Evolutionary conservation across 1,140 invertebrate genomes (phyloP).

Genomic region (Leptestheria dahalacensis): DNA sequence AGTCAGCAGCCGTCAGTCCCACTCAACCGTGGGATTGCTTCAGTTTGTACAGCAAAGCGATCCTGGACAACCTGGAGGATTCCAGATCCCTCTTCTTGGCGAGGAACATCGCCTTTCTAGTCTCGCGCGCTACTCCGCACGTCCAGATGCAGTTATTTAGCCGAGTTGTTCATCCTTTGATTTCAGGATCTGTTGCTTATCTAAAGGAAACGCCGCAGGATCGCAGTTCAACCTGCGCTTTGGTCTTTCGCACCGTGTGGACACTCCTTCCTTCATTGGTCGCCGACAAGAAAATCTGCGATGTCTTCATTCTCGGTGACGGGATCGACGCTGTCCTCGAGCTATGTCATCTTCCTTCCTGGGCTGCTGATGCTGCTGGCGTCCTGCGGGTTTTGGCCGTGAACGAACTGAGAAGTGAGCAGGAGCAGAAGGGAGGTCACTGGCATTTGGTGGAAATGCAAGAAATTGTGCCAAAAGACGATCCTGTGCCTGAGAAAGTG

Average conservation of each 20-base stretch:
- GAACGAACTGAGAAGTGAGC: neutral
- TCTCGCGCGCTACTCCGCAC: neutral
- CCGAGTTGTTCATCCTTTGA: slow-evolving; percentile 5
- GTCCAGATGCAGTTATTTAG: slow-evolving; percentile 3
- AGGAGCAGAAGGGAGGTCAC: neutral
- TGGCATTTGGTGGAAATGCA: neutral
- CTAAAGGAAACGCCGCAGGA: neutral
- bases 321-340: slow-evolving; percentile 3
- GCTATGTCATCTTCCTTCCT: neutral
- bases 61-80: neutral
- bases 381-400: neutral
- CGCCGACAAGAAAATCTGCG: neutral
- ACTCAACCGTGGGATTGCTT: neutral
- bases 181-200: neutral
- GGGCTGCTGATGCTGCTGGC: neutral
- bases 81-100: slow-evolving; percentile 2
- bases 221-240: neutral
- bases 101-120: slow-evolving; percentile 1
- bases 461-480: slow-evolving; percentile 1
- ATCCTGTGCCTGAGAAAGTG: neutral
- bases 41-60: slow-evolving; percentile 1
- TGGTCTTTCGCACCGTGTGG: neutral
- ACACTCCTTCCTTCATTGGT: neutral
- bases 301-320: neutral
- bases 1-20: neutral